These are phyloP conservation scores for Ginglymostoma cirratum DNA, from an alignment of 2,113 vertebrate species.

Conservation along the genomic window DNA sequence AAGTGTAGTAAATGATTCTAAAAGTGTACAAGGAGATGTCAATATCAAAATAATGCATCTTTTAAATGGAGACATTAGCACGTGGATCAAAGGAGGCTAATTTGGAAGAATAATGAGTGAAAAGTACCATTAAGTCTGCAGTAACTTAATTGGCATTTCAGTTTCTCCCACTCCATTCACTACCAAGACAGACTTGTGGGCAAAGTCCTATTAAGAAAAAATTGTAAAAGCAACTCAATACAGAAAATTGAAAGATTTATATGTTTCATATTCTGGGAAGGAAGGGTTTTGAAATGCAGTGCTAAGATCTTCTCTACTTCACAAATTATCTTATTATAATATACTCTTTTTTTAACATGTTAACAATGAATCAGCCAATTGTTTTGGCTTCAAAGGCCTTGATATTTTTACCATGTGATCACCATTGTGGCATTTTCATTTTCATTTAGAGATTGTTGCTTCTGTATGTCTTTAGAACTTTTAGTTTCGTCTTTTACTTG, in stretches of 20 bases:
- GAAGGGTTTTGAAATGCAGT: background rate
- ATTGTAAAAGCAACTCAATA: background rate
- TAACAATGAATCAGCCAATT: background rate
- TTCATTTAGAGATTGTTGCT: background rate
- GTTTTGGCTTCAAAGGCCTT: background rate
- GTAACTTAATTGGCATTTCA: constrained; percentile 2
- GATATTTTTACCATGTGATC: background rate
- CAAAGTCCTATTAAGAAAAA: background rate
- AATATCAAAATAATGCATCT: background rate
- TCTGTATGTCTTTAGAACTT: background rate
- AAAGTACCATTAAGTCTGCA: background rate
- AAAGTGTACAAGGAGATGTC: background rate
- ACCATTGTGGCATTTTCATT: background rate
- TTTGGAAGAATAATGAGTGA: background rate
- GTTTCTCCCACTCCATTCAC: background rate
- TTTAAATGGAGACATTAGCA: background rate
- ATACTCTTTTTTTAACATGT: background rate
- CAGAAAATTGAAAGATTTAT: too few relatives aligned
- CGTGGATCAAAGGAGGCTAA: too few relatives aligned
- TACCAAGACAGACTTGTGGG: background rate
- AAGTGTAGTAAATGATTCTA: background rate
- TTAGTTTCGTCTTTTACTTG: background rate
- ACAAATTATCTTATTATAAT: background rate
- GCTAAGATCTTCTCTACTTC: background rate
- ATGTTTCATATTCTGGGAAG: background rate